phyloP scores from a whole-genome alignment of 30 jellyfish, hydroid and myxozoan species.

The Sanderia malayensis region DNA sequence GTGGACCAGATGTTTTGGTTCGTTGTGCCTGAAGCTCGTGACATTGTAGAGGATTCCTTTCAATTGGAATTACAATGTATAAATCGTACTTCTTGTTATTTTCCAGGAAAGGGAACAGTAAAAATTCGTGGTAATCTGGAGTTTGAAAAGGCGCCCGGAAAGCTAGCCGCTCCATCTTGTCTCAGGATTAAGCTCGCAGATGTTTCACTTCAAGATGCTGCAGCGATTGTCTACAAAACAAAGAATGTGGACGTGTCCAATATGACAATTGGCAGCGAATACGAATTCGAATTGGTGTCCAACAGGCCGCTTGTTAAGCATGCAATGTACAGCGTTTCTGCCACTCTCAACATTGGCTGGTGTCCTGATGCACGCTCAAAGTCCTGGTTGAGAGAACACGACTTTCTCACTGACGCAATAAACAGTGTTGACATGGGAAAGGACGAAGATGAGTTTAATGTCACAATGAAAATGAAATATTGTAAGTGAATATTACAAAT shows the following conservation, averaged over 20 bases:
- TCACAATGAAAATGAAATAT: slow-evolving; percentile 27
- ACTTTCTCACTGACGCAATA: slow-evolving; percentile 52
- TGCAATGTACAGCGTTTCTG: slow-evolving; percentile 43
- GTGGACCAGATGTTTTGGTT: no score
- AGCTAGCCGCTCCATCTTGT: slow-evolving; percentile 67
- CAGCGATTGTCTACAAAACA: slow-evolving; percentile 44
- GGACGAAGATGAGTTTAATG: slow-evolving; percentile 21
- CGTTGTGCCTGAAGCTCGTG: no score
- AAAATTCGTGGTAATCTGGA: slow-evolving; percentile 52
- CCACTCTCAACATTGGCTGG: slow-evolving; percentile 75
- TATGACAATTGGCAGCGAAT: slow-evolving; percentile 16
- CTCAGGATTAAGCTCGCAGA: slow-evolving; percentile 43
- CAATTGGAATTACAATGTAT: no score
- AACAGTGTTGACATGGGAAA: slow-evolving; percentile 14
- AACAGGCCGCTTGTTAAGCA: slow-evolving; percentile 34
- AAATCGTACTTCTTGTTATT: no score
- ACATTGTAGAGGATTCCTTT: no score
- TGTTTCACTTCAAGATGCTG: slow-evolving; percentile 48
- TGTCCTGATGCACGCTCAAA: slow-evolving; percentile 30
- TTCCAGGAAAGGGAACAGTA: slow-evolving; percentile 42
- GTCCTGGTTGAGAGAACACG: slow-evolving; percentile 37
- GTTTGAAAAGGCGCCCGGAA: slow-evolving; percentile 43
- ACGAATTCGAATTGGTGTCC: slow-evolving; percentile 19
- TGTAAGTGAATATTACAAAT: no score
- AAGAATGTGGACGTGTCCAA: slow-evolving; percentile 45